These are phyloP conservation scores for Bombus polaris DNA, from an alignment of 1,140 invertebrate species.

Conservation along the genomic window DNA sequence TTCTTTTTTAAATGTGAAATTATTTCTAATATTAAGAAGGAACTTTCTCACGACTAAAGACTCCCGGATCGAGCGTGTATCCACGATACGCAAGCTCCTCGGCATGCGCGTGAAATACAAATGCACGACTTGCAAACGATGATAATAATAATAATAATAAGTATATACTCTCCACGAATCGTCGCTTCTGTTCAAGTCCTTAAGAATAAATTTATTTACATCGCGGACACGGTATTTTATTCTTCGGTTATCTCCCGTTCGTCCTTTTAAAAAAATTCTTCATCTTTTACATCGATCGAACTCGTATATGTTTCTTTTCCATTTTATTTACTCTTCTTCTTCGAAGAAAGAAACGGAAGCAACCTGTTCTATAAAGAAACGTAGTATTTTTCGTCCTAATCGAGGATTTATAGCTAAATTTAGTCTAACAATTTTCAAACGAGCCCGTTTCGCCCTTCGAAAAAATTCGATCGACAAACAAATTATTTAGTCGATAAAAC, in stretches of 20 bases:
- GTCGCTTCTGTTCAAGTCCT: conserved; percentile 47
- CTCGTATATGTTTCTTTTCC: neutral
- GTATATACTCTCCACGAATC: conserved; percentile 46
- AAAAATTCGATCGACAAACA: conserved; percentile 8
- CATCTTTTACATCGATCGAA: neutral
- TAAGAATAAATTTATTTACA: conserved; percentile 60
- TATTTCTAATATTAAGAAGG: neutral
- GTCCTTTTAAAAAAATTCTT: conserved; percentile 13
- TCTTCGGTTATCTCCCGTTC: conserved; percentile 4
- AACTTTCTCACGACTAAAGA: conserved; percentile 30
- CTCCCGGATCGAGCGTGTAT: conserved; percentile 32
- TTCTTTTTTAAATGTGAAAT: conserved; percentile 1
- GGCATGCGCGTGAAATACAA: conserved; percentile 49
- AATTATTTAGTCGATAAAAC: neutral
- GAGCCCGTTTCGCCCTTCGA: conserved; percentile 32
- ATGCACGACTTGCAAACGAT: conserved; percentile 57
- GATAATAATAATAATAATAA: conserved; percentile 49
- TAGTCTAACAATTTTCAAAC: conserved; percentile 9
- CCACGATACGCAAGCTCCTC: neutral
- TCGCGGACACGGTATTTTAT: conserved; percentile 27
- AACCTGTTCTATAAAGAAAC: neutral
- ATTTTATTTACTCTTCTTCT: neutral
- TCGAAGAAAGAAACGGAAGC: conserved; percentile 33
- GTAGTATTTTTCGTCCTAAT: neutral
- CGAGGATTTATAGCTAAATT: conserved; percentile 16